Percentiles rank a stretch among this genome's conserved stretches.
Conservation (phyloP, 2,797 vertebrate species). For the Tachyglossus aculeatus region DNA sequence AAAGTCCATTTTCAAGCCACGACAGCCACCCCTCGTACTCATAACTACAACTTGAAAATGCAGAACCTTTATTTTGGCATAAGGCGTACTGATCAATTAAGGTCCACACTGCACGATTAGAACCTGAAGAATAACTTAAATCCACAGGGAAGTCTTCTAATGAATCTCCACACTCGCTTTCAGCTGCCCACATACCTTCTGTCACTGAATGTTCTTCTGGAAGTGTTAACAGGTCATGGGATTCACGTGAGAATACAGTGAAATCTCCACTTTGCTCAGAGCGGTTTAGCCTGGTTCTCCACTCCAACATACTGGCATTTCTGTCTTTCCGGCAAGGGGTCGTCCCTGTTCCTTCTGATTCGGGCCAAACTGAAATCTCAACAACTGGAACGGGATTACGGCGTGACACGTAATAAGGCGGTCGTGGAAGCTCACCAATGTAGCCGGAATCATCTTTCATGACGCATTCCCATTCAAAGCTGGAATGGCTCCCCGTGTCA, state of each 20-base stretch:
- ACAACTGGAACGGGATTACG: slow-evolving; percentile 57
- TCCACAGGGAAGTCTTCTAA: slow-evolving; percentile 77
- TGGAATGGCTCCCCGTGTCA: slow-evolving; percentile 56
- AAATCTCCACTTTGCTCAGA: slow-evolving; percentile 74
- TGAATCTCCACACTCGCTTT: slow-evolving; percentile 60
- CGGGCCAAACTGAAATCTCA: slow-evolving; percentile 63
- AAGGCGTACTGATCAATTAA: slow-evolving; percentile 67
- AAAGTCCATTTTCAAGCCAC: slow-evolving; percentile 90
- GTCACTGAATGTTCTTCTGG: slow-evolving; percentile 83
- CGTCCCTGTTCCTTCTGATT: slow-evolving; percentile 75
- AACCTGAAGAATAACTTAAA: slow-evolving; percentile 74
- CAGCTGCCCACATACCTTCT: slow-evolving; percentile 76
- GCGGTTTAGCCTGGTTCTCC: slow-evolving; percentile 76
- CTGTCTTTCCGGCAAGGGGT: slow-evolving; percentile 87
- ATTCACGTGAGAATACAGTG: slow-evolving; percentile 60
- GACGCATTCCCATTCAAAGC: slow-evolving; percentile 71
- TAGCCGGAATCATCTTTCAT: slow-evolving; percentile 48
- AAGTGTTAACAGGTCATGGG: slow-evolving; percentile 76
- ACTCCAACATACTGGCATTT: slow-evolving; percentile 74
- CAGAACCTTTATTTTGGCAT: slow-evolving; percentile 74
- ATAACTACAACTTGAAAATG: slow-evolving; percentile 81
- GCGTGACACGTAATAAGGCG: slow-evolving; percentile 63
- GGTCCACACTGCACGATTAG: slow-evolving; percentile 63
- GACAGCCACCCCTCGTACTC: slow-evolving; percentile 93
- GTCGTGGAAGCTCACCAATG: slow-evolving; percentile 37